These are phyloP conservation scores for rabbit (Oryctolagus cuniculus) DNA, from an alignment of 2,113 vertebrate genomes.

Conservation along the genomic window DNA sequence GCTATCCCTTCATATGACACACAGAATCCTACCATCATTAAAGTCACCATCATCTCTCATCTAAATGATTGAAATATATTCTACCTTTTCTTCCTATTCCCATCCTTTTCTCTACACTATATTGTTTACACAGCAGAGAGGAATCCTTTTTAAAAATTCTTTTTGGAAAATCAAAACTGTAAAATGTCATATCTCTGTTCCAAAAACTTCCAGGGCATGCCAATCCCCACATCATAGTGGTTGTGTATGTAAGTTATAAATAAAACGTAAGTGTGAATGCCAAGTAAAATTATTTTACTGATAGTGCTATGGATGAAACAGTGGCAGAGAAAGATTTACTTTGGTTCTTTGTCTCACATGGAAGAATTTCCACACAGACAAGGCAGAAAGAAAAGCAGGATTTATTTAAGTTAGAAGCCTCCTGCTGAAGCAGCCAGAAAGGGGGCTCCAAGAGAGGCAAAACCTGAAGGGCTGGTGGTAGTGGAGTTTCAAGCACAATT, in stretches of 20 bases:
- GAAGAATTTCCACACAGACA: no score
- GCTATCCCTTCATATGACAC: neutral
- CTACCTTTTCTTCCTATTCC: neutral
- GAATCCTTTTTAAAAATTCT: neutral
- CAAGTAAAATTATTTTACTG: slow-evolving; percentile 37
- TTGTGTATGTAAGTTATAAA: neutral
- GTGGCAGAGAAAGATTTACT: no score
- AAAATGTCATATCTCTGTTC: neutral
- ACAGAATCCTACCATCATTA: neutral
- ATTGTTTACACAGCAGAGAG: neutral
- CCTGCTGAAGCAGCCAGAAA: no score
- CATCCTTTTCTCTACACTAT: neutral
- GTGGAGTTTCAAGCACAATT: no score
- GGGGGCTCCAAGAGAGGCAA: no score
- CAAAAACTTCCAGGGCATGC: neutral
- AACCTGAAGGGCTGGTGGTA: no score
- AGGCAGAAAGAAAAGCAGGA: no score
- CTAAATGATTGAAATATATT: neutral
- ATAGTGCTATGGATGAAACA: neutral
- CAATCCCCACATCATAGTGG: neutral
- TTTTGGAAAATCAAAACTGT: neutral
- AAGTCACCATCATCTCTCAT: neutral
- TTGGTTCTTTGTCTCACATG: no score
- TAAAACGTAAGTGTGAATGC: neutral
- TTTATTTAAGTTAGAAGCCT: no score